Percentiles rank a stretch among this genome's conserved stretches.
These are phyloP conservation scores for Lottia gigantea DNA, from an alignment of 2,888 invertebrate genomes.

Conservation along the genomic window DNA sequence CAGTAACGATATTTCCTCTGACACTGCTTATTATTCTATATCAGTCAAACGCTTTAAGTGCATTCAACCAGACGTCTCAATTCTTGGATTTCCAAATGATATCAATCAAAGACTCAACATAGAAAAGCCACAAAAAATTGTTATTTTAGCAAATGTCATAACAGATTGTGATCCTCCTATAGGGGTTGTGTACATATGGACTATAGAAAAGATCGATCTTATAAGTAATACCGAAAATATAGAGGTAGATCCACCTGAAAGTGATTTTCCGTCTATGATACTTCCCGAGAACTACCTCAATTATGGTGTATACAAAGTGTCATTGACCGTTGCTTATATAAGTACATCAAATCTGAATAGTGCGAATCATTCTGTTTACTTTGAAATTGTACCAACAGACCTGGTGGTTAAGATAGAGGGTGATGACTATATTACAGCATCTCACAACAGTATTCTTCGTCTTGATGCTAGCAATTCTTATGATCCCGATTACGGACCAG, in stretches of 20 bases:
- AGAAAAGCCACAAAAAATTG: conserved; percentile 16
- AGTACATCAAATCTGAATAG: conserved; percentile 17
- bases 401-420: conserved; percentile 22
- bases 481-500: conserved; percentile 25
- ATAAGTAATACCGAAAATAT: background rate
- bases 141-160: conserved; percentile 23
- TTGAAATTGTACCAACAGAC: conserved; percentile 21
- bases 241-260: background rate
- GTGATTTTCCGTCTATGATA: conserved; percentile 23
- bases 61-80: conserved; percentile 26
- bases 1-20: conserved; percentile 23
- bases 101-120: conserved; percentile 16
- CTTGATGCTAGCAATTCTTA: conserved; percentile 26
- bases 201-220: conserved; percentile 13
- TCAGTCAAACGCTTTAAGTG: conserved; percentile 21
- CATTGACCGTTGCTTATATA: conserved; percentile 25
- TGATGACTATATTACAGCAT: conserved; percentile 18
- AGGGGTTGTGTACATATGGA: conserved; percentile 26
- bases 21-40: conserved; percentile 15
- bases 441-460: conserved; percentile 7
- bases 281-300: conserved; percentile 18
- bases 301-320: conserved; percentile 26
- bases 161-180: conserved; percentile 27
- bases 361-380: conserved; percentile 15
- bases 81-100: conserved; percentile 28